Evolutionary conservation across 2,888 invertebrate species (phyloP).

Genomic region (Pseudoips prasinana): DNA sequence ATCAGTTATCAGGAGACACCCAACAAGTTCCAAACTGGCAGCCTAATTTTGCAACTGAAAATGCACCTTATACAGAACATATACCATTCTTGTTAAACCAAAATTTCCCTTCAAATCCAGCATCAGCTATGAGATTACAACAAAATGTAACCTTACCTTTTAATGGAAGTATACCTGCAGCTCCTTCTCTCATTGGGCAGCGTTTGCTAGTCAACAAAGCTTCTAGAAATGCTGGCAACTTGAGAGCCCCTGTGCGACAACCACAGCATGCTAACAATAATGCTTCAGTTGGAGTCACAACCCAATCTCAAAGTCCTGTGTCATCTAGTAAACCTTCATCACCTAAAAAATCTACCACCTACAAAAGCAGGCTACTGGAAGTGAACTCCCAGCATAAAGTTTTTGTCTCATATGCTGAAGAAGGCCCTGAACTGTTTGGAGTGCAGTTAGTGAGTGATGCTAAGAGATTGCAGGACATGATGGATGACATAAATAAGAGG

Average conservation of each 20-base stretch:
- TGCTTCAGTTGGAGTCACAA: constrained; percentile 17
- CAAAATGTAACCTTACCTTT: constrained; percentile 56
- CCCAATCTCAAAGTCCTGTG: constrained; percentile 29
- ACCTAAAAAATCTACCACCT: constrained; percentile 73
- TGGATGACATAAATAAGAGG: constrained; percentile 86
- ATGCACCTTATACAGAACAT: constrained; percentile 58
- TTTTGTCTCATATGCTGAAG: constrained; percentile 88
- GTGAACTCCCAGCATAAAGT: constrained; percentile 83
- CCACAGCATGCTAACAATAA: constrained; percentile 46
- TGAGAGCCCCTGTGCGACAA: constrained; percentile 59
- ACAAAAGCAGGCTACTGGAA: constrained; percentile 75
- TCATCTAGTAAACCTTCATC: constrained; percentile 45
- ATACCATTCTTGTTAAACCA: constrained; percentile 69
- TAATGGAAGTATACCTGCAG: constrained; percentile 51
- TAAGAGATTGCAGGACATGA: constrained; percentile 84
- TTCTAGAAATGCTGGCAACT: constrained; percentile 57
- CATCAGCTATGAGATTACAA: constrained; percentile 67
- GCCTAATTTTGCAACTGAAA: constrained; percentile 46
- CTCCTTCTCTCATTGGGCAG: constrained; percentile 57
- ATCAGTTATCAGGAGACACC: constrained; percentile 46
- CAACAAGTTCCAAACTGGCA: constrained; percentile 54
- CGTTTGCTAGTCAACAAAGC: constrained; percentile 58
- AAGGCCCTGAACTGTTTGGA: constrained; percentile 90
- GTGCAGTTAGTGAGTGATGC: constrained; percentile 85
- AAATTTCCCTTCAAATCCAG: constrained; percentile 70